These are phyloP conservation scores for Parauchenoglanis ngamensis DNA, from an alignment of 2,797 vertebrate species.

Conservation along the genomic window DNA sequence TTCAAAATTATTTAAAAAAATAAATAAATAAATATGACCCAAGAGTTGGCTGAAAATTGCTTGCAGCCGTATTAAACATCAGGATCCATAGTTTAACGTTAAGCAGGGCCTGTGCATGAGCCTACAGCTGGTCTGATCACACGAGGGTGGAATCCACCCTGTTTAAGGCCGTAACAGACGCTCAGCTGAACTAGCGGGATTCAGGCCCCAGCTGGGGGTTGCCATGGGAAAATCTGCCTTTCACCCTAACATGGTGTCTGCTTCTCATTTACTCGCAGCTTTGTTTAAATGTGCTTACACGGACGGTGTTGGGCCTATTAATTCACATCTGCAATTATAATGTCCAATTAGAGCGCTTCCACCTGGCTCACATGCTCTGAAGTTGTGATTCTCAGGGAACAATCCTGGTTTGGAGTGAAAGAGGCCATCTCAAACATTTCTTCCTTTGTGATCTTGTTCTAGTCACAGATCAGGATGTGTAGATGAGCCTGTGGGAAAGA, in stretches of 20 bases:
- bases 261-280: constrained; percentile 56
- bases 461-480: not conserved
- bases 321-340: constrained; percentile 65
- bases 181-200: constrained; percentile 50
- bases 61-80: not conserved
- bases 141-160: constrained; percentile 45
- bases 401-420: constrained; percentile 50
- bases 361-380: constrained; percentile 45
- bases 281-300: constrained; percentile 63
- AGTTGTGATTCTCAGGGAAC: constrained; percentile 20
- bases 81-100: constrained; percentile 9
- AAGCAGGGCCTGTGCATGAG: constrained; percentile 14
- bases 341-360: constrained; percentile 57
- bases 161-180: constrained; percentile 46
- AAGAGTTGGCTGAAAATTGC: constrained; percentile 3
- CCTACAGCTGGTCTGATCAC: constrained; percentile 28
- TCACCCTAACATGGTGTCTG: constrained; percentile 45
- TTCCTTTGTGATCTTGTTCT: not conserved
- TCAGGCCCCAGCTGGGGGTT: constrained; percentile 47
- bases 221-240: constrained; percentile 56
- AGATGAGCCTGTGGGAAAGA: not conserved
- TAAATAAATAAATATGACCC: not conserved
- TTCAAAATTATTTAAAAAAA: not conserved
- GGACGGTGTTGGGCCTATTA: constrained; percentile 58
- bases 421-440: constrained; percentile 14